phyloP scores from a whole-genome alignment of 2,888 invertebrate species.

The Norana najaformis region DNA sequence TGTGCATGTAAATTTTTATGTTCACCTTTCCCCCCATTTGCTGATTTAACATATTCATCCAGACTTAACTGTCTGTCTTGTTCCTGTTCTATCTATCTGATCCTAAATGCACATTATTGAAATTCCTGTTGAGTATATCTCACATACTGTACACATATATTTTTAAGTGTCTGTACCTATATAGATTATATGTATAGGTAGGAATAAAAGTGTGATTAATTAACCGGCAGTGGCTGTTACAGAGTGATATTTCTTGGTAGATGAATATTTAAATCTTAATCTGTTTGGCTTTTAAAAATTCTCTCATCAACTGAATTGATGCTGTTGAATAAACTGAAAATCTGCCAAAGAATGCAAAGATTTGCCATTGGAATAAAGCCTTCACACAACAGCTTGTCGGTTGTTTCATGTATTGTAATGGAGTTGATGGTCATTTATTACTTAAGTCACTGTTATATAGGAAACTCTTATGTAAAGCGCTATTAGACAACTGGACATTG shows the following conservation, averaged over 20 bases:
- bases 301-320: conserved; percentile 13
- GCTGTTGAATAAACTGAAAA: not conserved
- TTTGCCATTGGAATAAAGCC: not conserved
- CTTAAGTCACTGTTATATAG: too few species aligned
- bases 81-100: not conserved
- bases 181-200: not conserved
- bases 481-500: not conserved
- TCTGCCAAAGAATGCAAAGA: not conserved
- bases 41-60: not conserved
- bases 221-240: not conserved
- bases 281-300: not conserved
- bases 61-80: not conserved
- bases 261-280: not conserved
- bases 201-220: not conserved
- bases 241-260: not conserved
- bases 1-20: not conserved
- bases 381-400: not conserved
- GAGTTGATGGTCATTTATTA: not conserved
- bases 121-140: not conserved
- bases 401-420: not conserved
- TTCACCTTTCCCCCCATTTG: not conserved
- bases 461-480: not conserved
- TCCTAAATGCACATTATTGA: too few species aligned
- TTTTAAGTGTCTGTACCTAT: not conserved
- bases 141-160: not conserved